Percentiles rank a stretch among this genome's conserved stretches.
Conservation (phyloP, 1,140 invertebrate species). For the Rhopalosiphum padi region DNA sequence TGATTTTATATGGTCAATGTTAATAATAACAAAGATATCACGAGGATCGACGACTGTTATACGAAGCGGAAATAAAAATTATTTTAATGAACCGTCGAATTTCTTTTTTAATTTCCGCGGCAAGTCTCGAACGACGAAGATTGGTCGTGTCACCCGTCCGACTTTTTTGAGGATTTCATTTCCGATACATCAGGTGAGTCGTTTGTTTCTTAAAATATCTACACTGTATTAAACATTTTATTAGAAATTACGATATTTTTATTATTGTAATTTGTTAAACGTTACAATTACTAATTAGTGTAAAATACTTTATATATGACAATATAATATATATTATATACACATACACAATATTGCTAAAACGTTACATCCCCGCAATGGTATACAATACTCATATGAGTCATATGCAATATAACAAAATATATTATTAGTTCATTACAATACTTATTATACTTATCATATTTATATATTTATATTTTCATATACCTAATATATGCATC, state of each 20-base stretch:
- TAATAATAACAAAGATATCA: neutral
- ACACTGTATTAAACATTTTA: neutral
- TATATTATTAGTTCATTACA: too few relatives aligned
- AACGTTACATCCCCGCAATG: neutral
- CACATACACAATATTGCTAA: neutral
- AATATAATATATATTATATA: too few relatives aligned
- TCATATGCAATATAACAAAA: too few relatives aligned
- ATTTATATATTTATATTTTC: too few relatives aligned
- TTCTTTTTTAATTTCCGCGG: neutral
- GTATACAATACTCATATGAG: neutral
- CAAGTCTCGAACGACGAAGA: neutral
- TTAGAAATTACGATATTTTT: too few relatives aligned
- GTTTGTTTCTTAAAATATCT: neutral
- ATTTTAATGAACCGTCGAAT: neutral
- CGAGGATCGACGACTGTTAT: too few relatives aligned
- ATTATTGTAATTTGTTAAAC: too few relatives aligned
- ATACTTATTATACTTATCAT: too few relatives aligned
- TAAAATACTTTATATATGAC: neutral
- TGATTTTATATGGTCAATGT: too few relatives aligned
- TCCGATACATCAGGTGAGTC: neutral
- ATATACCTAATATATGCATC: too few relatives aligned
- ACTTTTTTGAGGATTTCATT: neutral
- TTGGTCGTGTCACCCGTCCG: neutral
- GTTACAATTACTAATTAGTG: neutral
- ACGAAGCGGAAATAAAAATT: neutral